A percentile compares a stretch with the other conserved stretches of the same genome.
phyloP scores from a whole-genome alignment of 2,797 vertebrate genomes.

The Cottoperca gobio region DNA sequence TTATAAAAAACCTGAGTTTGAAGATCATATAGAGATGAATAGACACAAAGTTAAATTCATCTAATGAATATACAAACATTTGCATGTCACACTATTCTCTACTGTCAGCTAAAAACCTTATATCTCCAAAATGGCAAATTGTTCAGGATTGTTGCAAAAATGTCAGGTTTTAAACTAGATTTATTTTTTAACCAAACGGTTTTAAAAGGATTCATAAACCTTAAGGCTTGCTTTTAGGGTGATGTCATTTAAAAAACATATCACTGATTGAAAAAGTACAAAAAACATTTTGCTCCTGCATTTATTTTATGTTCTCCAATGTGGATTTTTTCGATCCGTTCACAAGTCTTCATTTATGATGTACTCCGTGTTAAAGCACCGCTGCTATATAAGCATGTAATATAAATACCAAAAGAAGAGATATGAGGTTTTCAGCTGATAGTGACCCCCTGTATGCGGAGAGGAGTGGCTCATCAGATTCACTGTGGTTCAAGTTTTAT shows the following conservation, averaged over 20 bases:
- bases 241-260: no score
- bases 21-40: no score
- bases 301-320: no score
- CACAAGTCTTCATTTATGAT: neutral
- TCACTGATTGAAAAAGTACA: no score
- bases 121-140: neutral
- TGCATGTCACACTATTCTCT: neutral
- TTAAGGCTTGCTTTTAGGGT: neutral
- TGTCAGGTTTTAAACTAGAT: neutral
- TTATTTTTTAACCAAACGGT: neutral
- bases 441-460: neutral
- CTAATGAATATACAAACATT: neutral
- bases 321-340: no score
- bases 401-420: constrained; percentile 1
- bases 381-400: neutral
- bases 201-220: neutral
- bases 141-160: neutral
- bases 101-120: neutral
- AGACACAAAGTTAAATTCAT: no score
- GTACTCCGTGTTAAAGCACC: neutral
- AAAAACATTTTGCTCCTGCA: no score
- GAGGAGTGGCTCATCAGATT: neutral
- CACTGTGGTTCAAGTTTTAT: constrained; percentile 27
- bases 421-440: neutral
- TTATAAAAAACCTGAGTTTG: no score